phyloP scores from a whole-genome alignment of 2,797 vertebrate genomes.

The Eremophila alpestris region DNA sequence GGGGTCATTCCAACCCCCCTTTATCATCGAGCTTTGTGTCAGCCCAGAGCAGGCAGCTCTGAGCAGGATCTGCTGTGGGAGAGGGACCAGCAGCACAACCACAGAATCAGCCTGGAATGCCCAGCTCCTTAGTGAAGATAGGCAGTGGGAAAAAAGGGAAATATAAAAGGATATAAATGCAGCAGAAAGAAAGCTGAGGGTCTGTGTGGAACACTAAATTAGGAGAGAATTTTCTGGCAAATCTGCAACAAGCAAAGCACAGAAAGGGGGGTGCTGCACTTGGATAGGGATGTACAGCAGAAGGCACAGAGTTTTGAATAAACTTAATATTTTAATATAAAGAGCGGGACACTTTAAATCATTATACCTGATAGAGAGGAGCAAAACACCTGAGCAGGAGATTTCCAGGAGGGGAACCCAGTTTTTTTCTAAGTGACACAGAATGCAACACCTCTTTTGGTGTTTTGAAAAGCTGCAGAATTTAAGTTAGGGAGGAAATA shows the following conservation, averaged over 20 bases:
- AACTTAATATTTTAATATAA: not conserved
- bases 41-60: not conserved
- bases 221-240: not conserved
- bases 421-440: not conserved
- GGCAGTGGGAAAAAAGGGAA: not conserved
- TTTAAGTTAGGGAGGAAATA: not conserved
- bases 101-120: not conserved
- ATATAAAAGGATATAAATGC: not conserved
- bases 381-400: not conserved
- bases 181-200: not conserved
- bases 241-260: not conserved
- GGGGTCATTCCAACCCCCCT: not conserved
- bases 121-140: not conserved
- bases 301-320: not conserved
- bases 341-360: not conserved
- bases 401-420: not conserved
- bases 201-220: not conserved
- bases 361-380: not conserved
- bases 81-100: not conserved
- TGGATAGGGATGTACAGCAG: not conserved
- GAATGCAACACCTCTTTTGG: not conserved
- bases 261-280: not conserved
- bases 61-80: not conserved
- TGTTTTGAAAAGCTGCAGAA: not conserved
- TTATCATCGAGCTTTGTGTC: not conserved